Base-by-base conservation (phyloP, 2,797 vertebrate species). In the Pseudocheirus occidentalis region DNA sequence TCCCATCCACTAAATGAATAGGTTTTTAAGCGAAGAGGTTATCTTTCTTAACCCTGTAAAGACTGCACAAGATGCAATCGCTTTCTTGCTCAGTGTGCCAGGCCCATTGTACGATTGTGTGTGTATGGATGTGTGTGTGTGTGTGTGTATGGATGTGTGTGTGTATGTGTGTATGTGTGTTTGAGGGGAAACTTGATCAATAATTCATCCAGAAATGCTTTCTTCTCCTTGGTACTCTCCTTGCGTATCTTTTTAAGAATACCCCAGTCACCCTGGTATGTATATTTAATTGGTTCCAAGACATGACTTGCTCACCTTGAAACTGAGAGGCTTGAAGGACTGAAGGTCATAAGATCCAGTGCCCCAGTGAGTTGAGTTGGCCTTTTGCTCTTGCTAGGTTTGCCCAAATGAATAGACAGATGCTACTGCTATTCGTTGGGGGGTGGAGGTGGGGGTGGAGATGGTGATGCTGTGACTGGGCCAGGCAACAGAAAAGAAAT, bases 181-280 rank as follows among this genome's bases (percentile, higher is more conserved):
- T 46, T 31, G 94, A 95, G 40, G 97, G 34, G 94, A 97, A 95
- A 87, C 57, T 34, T 90, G 56, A 97, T 96, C 95, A 97, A 95
- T 96, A 98, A 98, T 98, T 98, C 95, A 97, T 93, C 46, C 54
- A 18, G 93, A 97, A 97, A 96, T 11, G 56, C 94, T 93, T 96
- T 95, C 40, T 96, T n/a, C 94, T 96, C 90, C 90, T 95, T 46
- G 53, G 94, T 93, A 2, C 95, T 59, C 92, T 95, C 95, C 90
- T 95, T 93, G 59, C 0, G 4, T 73, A 40, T 94, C 93, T 97
- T 96, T 97, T 94, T 58, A 27, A 93, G 95, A 97, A 91, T 54
- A 21, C 89, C 53, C 50, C 93, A 27, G 50, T 94, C 90, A 93
- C 92, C 28, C 29, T 73, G 81, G 56, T 94, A 96, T 94, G 59